Evolutionary conservation across 2,797 vertebrate species (phyloP).

Genomic region (Hydrolagus colliei): DNA sequence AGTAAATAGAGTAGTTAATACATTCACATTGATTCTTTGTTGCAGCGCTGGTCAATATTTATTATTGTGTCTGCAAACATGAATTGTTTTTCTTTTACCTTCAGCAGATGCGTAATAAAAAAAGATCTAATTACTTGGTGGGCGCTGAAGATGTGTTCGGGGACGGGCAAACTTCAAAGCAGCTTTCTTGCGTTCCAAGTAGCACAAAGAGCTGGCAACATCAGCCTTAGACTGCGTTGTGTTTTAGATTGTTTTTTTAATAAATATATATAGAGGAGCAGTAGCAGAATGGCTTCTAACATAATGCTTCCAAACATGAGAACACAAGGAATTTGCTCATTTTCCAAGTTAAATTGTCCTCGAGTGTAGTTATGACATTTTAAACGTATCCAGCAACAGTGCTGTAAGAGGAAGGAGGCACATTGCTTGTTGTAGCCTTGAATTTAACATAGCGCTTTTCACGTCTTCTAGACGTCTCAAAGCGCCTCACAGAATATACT

Average conservation of each 20-base stretch:
- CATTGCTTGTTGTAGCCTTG: too few species aligned
- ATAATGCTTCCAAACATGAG: background rate
- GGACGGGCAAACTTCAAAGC: constrained; percentile 4
- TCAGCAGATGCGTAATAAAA: background rate
- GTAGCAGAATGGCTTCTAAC: background rate
- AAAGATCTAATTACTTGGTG: constrained; percentile 10
- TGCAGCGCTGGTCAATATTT: background rate
- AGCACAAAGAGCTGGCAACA: background rate
- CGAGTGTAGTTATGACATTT: background rate
- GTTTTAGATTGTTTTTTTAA: too few species aligned
- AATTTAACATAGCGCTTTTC: too few species aligned
- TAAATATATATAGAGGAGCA: too few species aligned
- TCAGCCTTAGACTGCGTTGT: background rate
- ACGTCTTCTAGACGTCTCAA: too few species aligned
- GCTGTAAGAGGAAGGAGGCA: background rate
- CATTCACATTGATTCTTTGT: constrained; percentile 28
- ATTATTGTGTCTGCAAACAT: background rate
- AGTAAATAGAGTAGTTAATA: constrained; percentile 13
- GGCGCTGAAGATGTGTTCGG: background rate
- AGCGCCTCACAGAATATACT: too few species aligned
- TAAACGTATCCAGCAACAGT: background rate
- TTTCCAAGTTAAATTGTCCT: background rate
- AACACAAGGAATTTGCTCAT: background rate
- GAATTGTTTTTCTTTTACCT: background rate
- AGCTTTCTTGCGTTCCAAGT: constrained; percentile 2